Conservation (phyloP, 1,140 invertebrate species). For the Aphis craccivora region DNA sequence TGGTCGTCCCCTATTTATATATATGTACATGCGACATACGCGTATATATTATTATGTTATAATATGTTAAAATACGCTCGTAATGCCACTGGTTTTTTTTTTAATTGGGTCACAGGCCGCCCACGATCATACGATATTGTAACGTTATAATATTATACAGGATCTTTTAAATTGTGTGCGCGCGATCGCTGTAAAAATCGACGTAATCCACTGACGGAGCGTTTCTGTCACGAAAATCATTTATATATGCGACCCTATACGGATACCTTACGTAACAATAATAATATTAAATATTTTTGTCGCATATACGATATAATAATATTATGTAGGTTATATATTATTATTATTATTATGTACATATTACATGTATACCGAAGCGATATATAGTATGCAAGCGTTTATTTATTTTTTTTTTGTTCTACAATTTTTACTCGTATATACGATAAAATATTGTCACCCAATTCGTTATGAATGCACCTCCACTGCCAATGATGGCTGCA, state of each 20-base stretch:
- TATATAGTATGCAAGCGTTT: not conserved
- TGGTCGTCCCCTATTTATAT: conserved; percentile 26
- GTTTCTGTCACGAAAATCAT: not conserved
- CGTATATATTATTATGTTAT: not conserved
- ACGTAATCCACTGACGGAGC: not conserved
- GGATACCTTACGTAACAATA: not conserved
- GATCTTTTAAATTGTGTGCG: not conserved
- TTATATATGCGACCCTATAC: not conserved
- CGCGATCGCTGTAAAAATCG: not conserved
- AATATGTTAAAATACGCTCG: not conserved
- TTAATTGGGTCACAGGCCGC: conserved; percentile 22
- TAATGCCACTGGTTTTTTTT: not conserved
- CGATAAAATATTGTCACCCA: not conserved
- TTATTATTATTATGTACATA: not conserved
- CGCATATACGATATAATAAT: not conserved
- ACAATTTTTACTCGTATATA: not conserved
- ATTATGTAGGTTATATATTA: not conserved
- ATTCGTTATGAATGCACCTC: not conserved
- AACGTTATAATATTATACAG: not conserved
- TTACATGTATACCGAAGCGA: not conserved
- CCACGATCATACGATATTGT: not conserved
- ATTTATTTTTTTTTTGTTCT: not conserved
- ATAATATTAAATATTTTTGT: not conserved
- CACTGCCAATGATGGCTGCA: not conserved
- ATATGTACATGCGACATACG: not conserved